phyloP scores from a whole-genome alignment of 1,140 invertebrate species.

The Papilio dardanus region DNA sequence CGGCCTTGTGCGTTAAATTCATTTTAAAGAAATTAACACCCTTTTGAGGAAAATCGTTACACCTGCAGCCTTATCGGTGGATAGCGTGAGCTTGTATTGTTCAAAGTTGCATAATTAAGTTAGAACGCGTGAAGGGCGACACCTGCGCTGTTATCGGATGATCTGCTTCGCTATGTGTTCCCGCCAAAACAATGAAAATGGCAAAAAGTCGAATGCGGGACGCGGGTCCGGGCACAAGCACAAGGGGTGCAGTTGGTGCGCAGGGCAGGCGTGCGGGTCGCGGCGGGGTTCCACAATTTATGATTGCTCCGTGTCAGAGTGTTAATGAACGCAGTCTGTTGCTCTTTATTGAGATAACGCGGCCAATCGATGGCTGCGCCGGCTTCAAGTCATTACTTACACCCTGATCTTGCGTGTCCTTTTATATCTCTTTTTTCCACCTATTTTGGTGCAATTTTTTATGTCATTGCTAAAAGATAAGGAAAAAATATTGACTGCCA shows the following conservation, averaged over 20 bases:
- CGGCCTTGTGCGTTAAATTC: conserved; percentile 33
- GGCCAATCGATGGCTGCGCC: conserved; percentile 71
- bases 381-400: conserved; percentile 73
- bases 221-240: conserved; percentile 65
- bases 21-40: conserved; percentile 50
- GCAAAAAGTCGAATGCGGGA: conserved; percentile 77
- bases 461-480: conserved; percentile 34
- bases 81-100: conserved; percentile 54
- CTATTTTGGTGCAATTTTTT: conserved; percentile 61
- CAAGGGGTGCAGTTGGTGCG: conserved; percentile 54
- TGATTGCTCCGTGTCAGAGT: conserved; percentile 79
- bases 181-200: conserved; percentile 78
- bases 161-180: conserved; percentile 71
- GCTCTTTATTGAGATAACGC: conserved; percentile 81
- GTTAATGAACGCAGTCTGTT: conserved; percentile 80
- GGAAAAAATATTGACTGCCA: conserved; percentile 51
- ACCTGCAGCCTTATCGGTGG: conserved; percentile 60
- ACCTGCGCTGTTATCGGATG: conserved; percentile 73
- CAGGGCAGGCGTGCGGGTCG: conserved; percentile 68
- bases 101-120: conserved; percentile 75
- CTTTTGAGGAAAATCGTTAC: conserved; percentile 58
- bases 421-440: conserved; percentile 65
- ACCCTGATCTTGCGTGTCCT: conserved; percentile 72
- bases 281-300: conserved; percentile 78
- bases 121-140: conserved; percentile 72